Conservation (phyloP, 1,140 invertebrate species). For the Papilio helenus region DNA sequence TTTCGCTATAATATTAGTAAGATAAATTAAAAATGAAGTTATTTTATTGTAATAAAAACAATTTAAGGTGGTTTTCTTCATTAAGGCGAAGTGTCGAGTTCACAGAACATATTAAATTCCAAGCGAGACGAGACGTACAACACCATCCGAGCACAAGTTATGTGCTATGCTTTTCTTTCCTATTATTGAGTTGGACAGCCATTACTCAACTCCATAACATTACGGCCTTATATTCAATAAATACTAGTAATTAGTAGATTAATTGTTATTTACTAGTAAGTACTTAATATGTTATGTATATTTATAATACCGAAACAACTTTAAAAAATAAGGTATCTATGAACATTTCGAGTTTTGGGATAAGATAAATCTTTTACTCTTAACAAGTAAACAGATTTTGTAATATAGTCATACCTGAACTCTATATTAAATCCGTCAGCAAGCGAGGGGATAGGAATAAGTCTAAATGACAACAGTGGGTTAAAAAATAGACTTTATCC, state of each 20-base stretch:
- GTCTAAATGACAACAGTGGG: neutral
- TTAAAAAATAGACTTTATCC: neutral
- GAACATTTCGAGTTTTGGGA: no score
- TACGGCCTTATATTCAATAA: no score
- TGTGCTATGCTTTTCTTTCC: neutral
- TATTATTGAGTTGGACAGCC: neutral
- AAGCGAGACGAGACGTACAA: neutral
- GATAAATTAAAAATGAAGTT: no score
- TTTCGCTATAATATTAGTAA: no score
- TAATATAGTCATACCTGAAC: neutral
- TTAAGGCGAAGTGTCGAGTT: slow-evolving; percentile 9
- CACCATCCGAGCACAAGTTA: neutral
- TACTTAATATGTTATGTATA: no score
- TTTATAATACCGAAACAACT: no score
- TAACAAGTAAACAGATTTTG: no score
- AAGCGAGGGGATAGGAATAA: neutral
- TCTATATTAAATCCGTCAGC: neutral
- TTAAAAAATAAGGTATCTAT: no score
- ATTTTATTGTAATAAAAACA: neutral
- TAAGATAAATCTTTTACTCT: no score
- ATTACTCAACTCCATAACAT: no score
- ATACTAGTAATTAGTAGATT: no score
- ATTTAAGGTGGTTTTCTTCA: neutral
- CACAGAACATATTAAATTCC: slow-evolving; percentile 8
- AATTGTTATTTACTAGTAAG: no score